phyloP scores from a whole-genome alignment of 92 coral and sea anemone genomes.

The Phenganax subtilis region DNA sequence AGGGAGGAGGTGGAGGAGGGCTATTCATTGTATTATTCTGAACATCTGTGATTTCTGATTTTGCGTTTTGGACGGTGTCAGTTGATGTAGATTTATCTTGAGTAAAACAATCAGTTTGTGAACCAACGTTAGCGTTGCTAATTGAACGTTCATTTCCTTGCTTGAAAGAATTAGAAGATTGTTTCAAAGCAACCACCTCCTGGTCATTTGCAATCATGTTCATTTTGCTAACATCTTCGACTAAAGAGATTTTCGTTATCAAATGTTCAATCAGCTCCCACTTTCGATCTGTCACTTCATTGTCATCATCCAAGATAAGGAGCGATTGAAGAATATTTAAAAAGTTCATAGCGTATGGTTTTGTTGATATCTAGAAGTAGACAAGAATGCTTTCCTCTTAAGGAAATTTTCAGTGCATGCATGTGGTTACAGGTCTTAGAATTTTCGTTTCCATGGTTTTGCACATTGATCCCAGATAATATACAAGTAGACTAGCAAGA shows the following conservation, averaged over 20 bases:
- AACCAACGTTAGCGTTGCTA: constrained; percentile 19
- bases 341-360: constrained; percentile 80
- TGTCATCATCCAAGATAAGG: constrained; percentile 76
- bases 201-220: constrained; percentile 28
- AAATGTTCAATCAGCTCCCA: constrained; percentile 89
- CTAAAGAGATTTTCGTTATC: constrained; percentile 51
- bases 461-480: no score
- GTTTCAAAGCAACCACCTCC: background rate
- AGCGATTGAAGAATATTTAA: constrained; percentile 78
- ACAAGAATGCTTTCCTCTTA: background rate
- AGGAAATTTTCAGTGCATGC: background rate
- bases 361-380: constrained; percentile 73
- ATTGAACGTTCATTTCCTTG: background rate
- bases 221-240: constrained; percentile 27
- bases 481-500: no score
- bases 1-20: constrained; percentile 44
- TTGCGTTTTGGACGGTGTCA: constrained; percentile 46
- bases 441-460: no score
- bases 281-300: constrained; percentile 73
- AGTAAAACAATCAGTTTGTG: constrained; percentile 35
- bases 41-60: constrained; percentile 35
- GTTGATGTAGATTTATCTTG: constrained; percentile 19
- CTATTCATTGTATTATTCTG: constrained; percentile 25
- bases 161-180: background rate
- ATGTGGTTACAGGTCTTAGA: no score